A percentile compares a stretch with the other conserved stretches of the same genome.
Evolutionary conservation across 92 coral and sea anemone species (phyloP).

Genomic region (Umimayanthus chanpuru): DNA sequence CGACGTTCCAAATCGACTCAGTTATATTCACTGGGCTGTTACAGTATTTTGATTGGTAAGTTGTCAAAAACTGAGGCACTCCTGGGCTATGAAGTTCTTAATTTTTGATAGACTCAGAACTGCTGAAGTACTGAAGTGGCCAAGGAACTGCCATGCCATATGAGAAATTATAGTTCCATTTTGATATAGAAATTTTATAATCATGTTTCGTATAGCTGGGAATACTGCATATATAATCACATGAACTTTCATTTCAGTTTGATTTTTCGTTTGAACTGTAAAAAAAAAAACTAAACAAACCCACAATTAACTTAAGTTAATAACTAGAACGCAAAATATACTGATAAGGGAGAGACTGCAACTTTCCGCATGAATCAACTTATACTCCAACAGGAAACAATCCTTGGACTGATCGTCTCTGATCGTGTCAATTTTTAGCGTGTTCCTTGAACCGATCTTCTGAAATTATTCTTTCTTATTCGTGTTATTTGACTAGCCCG

Average conservation of each 20-base stretch:
- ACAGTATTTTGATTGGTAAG: neutral
- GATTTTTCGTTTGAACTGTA: neutral
- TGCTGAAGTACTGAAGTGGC: neutral
- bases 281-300: neutral
- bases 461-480: constrained; percentile 1
- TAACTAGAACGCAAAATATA: neutral
- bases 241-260: neutral
- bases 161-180: neutral
- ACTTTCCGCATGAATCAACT: neutral
- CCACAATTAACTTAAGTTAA: neutral
- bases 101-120: neutral
- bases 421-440: neutral
- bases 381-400: neutral
- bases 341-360: neutral
- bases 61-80: neutral
- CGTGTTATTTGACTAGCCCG: constrained; percentile 18
- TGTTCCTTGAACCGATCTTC: neutral
- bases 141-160: neutral
- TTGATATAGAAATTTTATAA: no score
- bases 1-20: no score
- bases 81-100: neutral
- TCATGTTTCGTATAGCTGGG: neutral
- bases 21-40: neutral
- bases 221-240: neutral
- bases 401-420: neutral